Evolutionary conservation across 2,797 vertebrate genomes (phyloP).

Genomic region (Lepilemur ruficaudatus): DNA sequence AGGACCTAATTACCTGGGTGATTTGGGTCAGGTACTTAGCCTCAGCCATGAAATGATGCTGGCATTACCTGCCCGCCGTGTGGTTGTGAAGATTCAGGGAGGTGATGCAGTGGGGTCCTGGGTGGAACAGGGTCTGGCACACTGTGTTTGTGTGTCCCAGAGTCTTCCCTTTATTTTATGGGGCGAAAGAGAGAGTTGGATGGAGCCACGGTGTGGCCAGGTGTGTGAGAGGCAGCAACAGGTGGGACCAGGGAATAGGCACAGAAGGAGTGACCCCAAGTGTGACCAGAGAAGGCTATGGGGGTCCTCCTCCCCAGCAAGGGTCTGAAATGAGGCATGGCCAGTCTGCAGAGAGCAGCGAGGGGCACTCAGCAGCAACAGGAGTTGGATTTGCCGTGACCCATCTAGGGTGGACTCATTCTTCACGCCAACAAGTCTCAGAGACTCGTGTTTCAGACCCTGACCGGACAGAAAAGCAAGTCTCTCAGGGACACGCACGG

Average conservation of each 20-base stretch:
- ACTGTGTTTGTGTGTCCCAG: rapidly evolving
- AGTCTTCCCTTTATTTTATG: neutral
- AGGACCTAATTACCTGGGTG: too few species aligned
- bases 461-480: neutral
- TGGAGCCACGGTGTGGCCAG: neutral
- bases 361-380: neutral
- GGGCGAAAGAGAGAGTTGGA: neutral
- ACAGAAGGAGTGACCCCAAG: neutral
- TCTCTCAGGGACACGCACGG: neutral
- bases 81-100: too few species aligned
- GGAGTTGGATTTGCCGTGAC: neutral
- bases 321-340: neutral
- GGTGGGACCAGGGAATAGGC: neutral
- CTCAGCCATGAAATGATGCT: neutral
- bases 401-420: neutral
- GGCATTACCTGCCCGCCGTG: rapidly evolving
- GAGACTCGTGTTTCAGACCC: neutral
- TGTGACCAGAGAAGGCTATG: neutral
- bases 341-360: neutral
- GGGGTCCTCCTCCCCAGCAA: neutral
- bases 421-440: neutral
- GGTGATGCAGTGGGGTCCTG: rapidly evolving
- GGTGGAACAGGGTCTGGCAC: rapidly evolving
- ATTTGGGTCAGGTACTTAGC: neutral
- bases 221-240: neutral